phyloP scores from a whole-genome alignment of 2,113 vertebrate species.

The Cynoglossus semilaevis region DNA sequence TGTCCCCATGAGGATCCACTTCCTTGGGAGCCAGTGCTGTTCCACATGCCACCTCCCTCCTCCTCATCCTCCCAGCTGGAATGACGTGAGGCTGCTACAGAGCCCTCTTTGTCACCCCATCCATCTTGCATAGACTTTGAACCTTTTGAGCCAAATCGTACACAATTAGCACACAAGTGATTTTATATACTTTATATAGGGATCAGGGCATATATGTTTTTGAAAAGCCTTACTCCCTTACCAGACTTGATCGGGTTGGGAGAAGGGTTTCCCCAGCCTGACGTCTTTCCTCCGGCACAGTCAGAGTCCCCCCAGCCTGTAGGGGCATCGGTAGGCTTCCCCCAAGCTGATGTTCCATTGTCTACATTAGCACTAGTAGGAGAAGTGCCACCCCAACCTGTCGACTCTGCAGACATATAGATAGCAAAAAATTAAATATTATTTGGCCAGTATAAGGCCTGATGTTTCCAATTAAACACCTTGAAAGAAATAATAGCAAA shows the following conservation, averaged over 20 bases:
- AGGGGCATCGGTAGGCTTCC: slow-evolving; percentile 84
- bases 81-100: slow-evolving; percentile 89
- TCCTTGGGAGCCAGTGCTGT: slow-evolving; percentile 93
- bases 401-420: slow-evolving; percentile 54
- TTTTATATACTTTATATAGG: too few relatives aligned
- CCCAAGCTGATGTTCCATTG: slow-evolving; percentile 93
- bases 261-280: slow-evolving; percentile 86
- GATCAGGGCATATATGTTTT: too few relatives aligned
- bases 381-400: slow-evolving; percentile 89
- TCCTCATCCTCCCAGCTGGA: slow-evolving; percentile 99
- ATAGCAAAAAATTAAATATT: background rate
- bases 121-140: slow-evolving; percentile 99
- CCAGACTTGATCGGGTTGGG: slow-evolving; percentile 87
- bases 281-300: slow-evolving; percentile 78
- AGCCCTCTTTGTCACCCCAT: slow-evolving; percentile 91
- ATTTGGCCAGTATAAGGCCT: too few relatives aligned
- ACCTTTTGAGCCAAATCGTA: slow-evolving; percentile 75
- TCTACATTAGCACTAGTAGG: slow-evolving; percentile 84
- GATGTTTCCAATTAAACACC: too few relatives aligned
- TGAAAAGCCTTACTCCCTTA: slow-evolving; percentile 63
- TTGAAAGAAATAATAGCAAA: background rate
- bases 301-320: slow-evolving; percentile 89
- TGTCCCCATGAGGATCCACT: slow-evolving; percentile 88
- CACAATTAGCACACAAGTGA: too few relatives aligned
- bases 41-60: slow-evolving; percentile 89